These are phyloP conservation scores for Toxonevra muliebris DNA, from an alignment of 2,888 invertebrate species.

Conservation along the genomic window DNA sequence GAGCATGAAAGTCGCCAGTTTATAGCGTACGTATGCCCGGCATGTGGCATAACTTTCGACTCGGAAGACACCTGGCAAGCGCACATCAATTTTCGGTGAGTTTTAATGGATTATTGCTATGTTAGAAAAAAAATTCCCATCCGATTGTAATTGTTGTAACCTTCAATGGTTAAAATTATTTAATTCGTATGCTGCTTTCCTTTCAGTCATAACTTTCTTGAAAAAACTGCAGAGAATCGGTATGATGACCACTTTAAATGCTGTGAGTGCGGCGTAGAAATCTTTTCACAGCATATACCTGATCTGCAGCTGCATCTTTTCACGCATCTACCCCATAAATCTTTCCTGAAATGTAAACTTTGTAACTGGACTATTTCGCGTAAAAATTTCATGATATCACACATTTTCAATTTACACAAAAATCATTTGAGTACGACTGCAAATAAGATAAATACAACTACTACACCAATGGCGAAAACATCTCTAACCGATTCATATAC, in stretches of 20 bases:
- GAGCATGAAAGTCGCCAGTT: constrained; percentile 28
- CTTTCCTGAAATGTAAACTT: constrained; percentile 57
- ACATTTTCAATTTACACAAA: constrained; percentile 31
- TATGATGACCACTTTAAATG: constrained; percentile 35
- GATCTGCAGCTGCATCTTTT: constrained; percentile 56
- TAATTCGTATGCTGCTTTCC: neutral
- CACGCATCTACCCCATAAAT: constrained; percentile 51
- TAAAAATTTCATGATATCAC: constrained; percentile 31
- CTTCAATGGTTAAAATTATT: neutral
- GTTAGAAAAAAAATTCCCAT: neutral
- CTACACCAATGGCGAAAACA: neutral
- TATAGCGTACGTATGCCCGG: constrained; percentile 33
- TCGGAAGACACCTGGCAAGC: constrained; percentile 31
- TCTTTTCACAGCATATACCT: constrained; percentile 42
- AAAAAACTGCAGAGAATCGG: constrained; percentile 35
- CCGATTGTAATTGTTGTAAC: neutral
- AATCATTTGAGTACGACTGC: constrained; percentile 15
- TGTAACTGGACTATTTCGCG: constrained; percentile 41
- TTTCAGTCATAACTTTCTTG: constrained; percentile 32
- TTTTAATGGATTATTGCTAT: no score
- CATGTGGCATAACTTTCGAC: constrained; percentile 30
- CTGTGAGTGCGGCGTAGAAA: constrained; percentile 30
- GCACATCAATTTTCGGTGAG: constrained; percentile 34
- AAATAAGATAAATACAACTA: neutral
- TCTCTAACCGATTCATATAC: neutral